phyloP scores from a whole-genome alignment of 2,888 invertebrate species.

The Temnothorax unifasciatus region DNA sequence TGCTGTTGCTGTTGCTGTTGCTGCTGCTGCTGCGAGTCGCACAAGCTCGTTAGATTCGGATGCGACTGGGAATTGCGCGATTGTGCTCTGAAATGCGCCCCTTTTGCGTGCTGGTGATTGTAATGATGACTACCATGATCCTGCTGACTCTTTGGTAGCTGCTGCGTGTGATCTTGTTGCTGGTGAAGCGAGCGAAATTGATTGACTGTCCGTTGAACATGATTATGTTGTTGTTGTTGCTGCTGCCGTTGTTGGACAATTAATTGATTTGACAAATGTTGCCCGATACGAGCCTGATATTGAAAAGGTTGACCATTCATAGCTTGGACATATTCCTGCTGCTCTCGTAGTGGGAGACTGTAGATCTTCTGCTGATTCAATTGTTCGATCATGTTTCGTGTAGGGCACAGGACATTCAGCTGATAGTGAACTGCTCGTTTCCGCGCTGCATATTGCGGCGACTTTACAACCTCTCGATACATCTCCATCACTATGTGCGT shows the following conservation, averaged over 20 bases:
- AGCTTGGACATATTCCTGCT: slow-evolving; percentile 23
- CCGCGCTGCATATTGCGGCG: slow-evolving; percentile 82
- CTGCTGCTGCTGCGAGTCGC: slow-evolving; percentile 67
- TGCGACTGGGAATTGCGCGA: slow-evolving; percentile 84
- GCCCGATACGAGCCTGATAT: slow-evolving; percentile 31
- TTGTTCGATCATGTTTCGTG: slow-evolving; percentile 64
- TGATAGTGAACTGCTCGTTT: slow-evolving; percentile 77
- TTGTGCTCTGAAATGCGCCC: slow-evolving; percentile 80
- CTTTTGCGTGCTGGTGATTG: slow-evolving; percentile 78
- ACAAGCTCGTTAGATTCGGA: slow-evolving; percentile 82
- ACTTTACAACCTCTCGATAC: slow-evolving; percentile 87
- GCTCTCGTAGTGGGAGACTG: slow-evolving; percentile 51
- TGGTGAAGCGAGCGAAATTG: slow-evolving; percentile 67
- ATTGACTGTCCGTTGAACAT: slow-evolving; percentile 35
- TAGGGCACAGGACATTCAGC: slow-evolving; percentile 57
- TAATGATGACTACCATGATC: slow-evolving; percentile 53
- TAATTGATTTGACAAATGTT: slow-evolving; percentile 26
- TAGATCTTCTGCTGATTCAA: slow-evolving; percentile 60
- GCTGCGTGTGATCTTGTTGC: slow-evolving; percentile 58
- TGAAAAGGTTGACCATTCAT: slow-evolving; percentile 44
- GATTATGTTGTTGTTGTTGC: slow-evolving; percentile 56
- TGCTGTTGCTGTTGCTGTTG: slow-evolving; percentile 35
- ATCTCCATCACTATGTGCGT: slow-evolving; percentile 89
- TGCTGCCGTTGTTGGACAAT: not conserved
- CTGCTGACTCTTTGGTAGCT: slow-evolving; percentile 58